phyloP scores from a whole-genome alignment of 2,113 vertebrate genomes.

The Oreochromis tanganicae region DNA sequence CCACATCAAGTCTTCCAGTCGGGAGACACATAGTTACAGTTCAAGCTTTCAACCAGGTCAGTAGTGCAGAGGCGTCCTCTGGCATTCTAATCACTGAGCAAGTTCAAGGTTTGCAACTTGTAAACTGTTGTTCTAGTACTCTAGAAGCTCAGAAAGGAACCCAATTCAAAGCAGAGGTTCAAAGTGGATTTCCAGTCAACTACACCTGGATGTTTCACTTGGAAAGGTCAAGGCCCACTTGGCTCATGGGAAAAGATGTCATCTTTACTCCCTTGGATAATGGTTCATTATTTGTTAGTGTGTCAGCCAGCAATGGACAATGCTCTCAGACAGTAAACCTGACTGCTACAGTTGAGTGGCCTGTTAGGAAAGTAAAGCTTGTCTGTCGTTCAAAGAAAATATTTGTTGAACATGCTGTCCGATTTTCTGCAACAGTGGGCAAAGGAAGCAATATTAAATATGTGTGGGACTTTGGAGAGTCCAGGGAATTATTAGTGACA shows the following conservation, averaged over 20 bases:
- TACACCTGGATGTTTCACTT: conserved; percentile 71
- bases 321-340: conserved; percentile 54
- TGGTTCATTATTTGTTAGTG: conserved; percentile 59
- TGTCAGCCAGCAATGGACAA: conserved; percentile 59
- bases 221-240: not conserved
- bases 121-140: conserved; percentile 44
- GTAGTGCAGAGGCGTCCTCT: conserved; percentile 19
- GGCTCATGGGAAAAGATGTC: conserved; percentile 55
- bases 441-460: conserved; percentile 60
- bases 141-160: conserved; percentile 55
- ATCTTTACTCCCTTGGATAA: conserved; percentile 46
- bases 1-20: conserved; percentile 43
- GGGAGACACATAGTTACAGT: conserved; percentile 56
- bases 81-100: conserved; percentile 54
- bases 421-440: conserved; percentile 31
- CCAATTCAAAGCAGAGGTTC: conserved; percentile 48
- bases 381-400: conserved; percentile 26
- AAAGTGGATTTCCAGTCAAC: conserved; percentile 19
- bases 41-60: conserved; percentile 66
- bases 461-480: conserved; percentile 71
- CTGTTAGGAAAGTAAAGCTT: conserved; percentile 50
- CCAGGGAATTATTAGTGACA: not conserved
- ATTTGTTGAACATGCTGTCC: conserved; percentile 54
- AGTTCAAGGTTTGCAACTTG: conserved; percentile 59
- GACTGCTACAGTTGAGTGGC: conserved; percentile 48